These are phyloP conservation scores for Polyodon spathula DNA, from an alignment of 2,113 vertebrate species.

Conservation along the genomic window DNA sequence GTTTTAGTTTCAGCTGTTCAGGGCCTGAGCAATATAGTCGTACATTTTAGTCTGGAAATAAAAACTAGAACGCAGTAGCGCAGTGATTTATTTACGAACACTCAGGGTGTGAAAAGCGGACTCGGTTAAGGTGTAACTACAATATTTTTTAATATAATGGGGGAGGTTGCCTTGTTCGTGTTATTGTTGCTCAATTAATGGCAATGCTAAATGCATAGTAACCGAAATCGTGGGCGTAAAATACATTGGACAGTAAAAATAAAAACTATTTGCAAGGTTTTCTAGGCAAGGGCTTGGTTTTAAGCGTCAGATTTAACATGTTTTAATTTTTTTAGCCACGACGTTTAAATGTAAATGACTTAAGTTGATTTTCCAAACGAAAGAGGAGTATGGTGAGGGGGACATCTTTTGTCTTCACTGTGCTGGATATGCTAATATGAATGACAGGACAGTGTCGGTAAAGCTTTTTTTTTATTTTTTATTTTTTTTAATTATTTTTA, in stretches of 20 bases:
- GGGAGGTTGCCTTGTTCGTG: neutral
- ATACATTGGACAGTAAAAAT: neutral
- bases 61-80: neutral
- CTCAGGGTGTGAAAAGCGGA: neutral
- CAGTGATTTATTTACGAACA: neutral
- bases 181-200: neutral
- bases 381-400: too few relatives aligned
- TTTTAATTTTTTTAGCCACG: too few relatives aligned
- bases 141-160: neutral
- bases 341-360: too few relatives aligned
- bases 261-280: too few relatives aligned
- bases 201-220: neutral
- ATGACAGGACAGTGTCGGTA: too few relatives aligned
- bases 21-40: constrained; percentile 12
- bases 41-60: neutral
- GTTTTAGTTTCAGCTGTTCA: constrained; percentile 13
- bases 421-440: too few relatives aligned
- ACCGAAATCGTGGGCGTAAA: neutral
- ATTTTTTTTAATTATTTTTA: too few relatives aligned
- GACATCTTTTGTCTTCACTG: too few relatives aligned
- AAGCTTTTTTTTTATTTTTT: too few relatives aligned
- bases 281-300: too few relatives aligned
- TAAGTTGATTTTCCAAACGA: too few relatives aligned
- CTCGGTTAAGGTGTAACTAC: neutral
- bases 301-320: too few relatives aligned